Conservation (phyloP, 2,888 invertebrate genomes). For the Tetragonula carbonaria region DNA sequence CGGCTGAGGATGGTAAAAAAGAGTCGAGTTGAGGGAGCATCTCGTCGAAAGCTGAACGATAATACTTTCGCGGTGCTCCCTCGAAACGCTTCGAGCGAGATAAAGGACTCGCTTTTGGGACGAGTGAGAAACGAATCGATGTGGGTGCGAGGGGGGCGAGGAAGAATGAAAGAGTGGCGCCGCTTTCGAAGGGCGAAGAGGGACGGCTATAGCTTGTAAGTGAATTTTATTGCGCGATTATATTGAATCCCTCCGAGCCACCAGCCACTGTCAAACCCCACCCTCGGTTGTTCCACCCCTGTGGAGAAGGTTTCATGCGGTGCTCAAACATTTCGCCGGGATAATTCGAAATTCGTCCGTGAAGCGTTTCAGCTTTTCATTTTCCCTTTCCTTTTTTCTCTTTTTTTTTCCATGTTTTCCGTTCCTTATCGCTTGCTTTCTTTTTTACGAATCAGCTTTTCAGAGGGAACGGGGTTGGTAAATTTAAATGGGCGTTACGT, state of each 20-base stretch:
- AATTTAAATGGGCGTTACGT: not conserved
- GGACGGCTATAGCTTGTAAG: slow-evolving; percentile 76
- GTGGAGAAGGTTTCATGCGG: slow-evolving; percentile 54
- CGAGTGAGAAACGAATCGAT: slow-evolving; percentile 47
- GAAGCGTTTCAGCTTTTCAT: not conserved
- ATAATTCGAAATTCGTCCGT: slow-evolving; percentile 59
- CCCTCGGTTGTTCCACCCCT: slow-evolving; percentile 52
- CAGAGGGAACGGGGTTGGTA: not conserved
- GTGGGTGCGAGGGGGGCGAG: slow-evolving; percentile 27
- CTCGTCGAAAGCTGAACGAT: slow-evolving; percentile 63
- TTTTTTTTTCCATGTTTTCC: no score
- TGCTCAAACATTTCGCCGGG: slow-evolving; percentile 65
- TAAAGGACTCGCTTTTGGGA: slow-evolving; percentile 57
- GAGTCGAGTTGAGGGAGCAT: slow-evolving; percentile 55
- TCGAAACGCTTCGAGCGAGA: slow-evolving; percentile 55
- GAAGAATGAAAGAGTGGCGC: slow-evolving; percentile 48
- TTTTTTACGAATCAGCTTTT: not conserved
- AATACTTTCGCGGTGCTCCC: slow-evolving; percentile 62
- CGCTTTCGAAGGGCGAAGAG: slow-evolving; percentile 51
- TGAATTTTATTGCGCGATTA: slow-evolving; percentile 82
- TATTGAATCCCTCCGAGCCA: slow-evolving; percentile 79
- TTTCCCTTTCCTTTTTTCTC: no score
- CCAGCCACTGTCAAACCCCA: slow-evolving; percentile 69
- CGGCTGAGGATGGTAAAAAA: slow-evolving; percentile 20
- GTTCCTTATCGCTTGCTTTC: not conserved